Conservation (phyloP, 2,888 invertebrate genomes). For the Pyrrhia umbra region DNA sequence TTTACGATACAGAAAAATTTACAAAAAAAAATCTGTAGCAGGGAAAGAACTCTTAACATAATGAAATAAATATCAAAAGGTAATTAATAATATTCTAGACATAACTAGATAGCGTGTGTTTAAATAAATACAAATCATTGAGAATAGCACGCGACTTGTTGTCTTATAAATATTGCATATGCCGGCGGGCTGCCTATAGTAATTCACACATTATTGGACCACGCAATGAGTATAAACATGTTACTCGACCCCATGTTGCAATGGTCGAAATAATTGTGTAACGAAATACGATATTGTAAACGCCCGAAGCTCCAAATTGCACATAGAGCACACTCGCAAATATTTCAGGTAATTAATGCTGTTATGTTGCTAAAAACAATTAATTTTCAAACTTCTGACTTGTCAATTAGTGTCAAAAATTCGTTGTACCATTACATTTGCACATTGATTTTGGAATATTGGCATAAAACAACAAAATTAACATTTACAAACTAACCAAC, state of each 20-base stretch:
- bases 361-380: slow-evolving; percentile 22
- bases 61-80: not conserved
- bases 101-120: slow-evolving; percentile 33
- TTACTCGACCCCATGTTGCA: slow-evolving; percentile 32
- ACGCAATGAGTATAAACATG: slow-evolving; percentile 65
- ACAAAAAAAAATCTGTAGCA: no score
- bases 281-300: slow-evolving; percentile 25
- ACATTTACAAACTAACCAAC: slow-evolving; percentile 29
- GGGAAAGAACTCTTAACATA: not conserved
- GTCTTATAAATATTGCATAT: slow-evolving; percentile 50
- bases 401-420: slow-evolving; percentile 49
- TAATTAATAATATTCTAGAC: slow-evolving; percentile 9
- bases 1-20: no score
- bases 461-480: slow-evolving; percentile 19
- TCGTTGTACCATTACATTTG: slow-evolving; percentile 8
- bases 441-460: slow-evolving; percentile 15
- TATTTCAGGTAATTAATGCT: slow-evolving; percentile 33
- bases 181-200: slow-evolving; percentile 56
- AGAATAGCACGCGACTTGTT: slow-evolving; percentile 27
- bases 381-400: slow-evolving; percentile 34
- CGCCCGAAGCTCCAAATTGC: slow-evolving; percentile 25
- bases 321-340: slow-evolving; percentile 11
- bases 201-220: slow-evolving; percentile 70
- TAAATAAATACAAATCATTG: slow-evolving; percentile 49
- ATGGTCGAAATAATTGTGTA: slow-evolving; percentile 51